These are phyloP conservation scores for Cryptocephalus moraei DNA, from an alignment of 2,888 invertebrate species.

Conservation along the genomic window DNA sequence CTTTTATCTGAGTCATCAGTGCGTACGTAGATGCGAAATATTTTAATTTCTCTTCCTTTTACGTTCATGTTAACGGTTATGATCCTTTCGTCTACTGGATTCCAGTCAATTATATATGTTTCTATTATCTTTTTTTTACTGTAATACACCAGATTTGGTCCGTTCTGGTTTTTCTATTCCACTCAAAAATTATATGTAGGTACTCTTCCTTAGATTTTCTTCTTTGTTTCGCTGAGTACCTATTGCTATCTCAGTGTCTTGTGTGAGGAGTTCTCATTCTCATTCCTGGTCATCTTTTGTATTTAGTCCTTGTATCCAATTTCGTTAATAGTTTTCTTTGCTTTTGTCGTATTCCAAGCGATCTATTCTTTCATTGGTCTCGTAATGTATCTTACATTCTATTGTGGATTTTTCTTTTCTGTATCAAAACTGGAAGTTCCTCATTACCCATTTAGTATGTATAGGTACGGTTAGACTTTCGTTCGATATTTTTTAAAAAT, in stretches of 20 bases:
- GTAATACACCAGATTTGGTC: not conserved
- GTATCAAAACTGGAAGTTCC: no score
- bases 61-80: not conserved
- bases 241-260: not conserved
- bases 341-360: no score
- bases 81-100: not conserved
- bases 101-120: not conserved
- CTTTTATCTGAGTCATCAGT: not conserved
- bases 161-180: not conserved
- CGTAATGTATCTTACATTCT: no score
- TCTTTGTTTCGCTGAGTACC: not conserved
- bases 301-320: not conserved
- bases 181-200: not conserved
- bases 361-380: no score
- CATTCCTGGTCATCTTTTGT: not conserved
- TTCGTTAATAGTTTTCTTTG: no score
- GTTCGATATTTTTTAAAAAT: no score
- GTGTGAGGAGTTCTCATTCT: not conserved
- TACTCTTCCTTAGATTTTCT: not conserved
- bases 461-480: no score
- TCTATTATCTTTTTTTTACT: not conserved
- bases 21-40: not conserved
- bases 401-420: no score
- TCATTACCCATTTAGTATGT: no score
- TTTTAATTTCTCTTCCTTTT: not conserved